Evolutionary conservation across 2,797 vertebrate species (phyloP).

Genomic region (Erpetoichthys calabaricus): DNA sequence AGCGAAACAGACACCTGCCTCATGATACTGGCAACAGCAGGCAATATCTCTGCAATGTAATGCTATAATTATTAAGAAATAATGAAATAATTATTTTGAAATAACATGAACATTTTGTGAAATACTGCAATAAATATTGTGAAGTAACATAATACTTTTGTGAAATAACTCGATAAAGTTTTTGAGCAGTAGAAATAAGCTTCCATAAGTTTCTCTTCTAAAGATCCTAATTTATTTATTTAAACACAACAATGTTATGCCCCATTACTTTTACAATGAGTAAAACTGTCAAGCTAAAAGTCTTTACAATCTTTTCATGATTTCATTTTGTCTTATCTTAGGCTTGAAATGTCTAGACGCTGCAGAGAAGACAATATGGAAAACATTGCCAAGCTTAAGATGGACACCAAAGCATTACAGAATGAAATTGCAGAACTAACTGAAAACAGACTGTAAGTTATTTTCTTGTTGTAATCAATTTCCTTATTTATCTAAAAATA

Average conservation of each 20-base stretch:
- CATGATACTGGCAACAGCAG: too few relatives aligned
- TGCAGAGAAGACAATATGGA: conserved; percentile 25
- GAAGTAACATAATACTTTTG: neutral
- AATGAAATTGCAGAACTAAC: conserved; percentile 17
- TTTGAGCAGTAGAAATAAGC: neutral
- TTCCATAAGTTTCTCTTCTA: neutral
- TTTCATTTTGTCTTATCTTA: conserved; percentile 12
- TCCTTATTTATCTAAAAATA: neutral
- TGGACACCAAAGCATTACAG: conserved; percentile 29
- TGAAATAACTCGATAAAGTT: neutral
- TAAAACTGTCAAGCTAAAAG: neutral
- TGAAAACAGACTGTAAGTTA: conserved; percentile 5
- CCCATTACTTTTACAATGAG: neutral
- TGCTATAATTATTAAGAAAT: too few relatives aligned
- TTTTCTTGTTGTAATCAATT: neutral
- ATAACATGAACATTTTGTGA: too few relatives aligned
- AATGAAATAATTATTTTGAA: too few relatives aligned
- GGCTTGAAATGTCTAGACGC: conserved; percentile 17
- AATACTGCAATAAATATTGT: too few relatives aligned
- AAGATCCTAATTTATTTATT: neutral
- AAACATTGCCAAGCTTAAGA: conserved; percentile 19
- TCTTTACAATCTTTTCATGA: neutral
- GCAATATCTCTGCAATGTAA: too few relatives aligned
- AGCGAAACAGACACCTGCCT: too few relatives aligned
- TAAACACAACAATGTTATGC: too few relatives aligned